These are phyloP conservation scores for Mycteria americana DNA, from an alignment of 2,797 vertebrate genomes.

Conservation along the genomic window DNA sequence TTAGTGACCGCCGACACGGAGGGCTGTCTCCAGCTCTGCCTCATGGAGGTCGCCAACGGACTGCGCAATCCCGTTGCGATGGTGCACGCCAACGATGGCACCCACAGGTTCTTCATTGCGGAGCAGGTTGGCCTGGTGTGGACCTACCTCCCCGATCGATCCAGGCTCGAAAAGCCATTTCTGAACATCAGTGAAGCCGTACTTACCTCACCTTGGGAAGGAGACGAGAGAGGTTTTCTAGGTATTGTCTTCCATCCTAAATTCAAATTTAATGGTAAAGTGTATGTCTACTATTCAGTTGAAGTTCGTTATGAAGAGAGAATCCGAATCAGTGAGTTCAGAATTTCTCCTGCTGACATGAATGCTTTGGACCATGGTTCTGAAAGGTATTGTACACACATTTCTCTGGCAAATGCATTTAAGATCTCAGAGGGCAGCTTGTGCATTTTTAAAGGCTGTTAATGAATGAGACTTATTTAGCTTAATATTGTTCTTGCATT, in stretches of 20 bases:
- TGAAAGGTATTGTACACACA: constrained; percentile 82
- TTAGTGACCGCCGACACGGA: constrained; percentile 77
- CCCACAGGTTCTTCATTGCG: constrained; percentile 91
- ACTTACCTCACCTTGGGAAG: constrained; percentile 94
- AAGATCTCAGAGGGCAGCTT: neutral
- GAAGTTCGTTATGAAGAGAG: constrained; percentile 85
- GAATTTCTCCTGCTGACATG: constrained; percentile 83
- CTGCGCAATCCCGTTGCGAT: constrained; percentile 91
- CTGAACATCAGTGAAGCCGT: constrained; percentile 88
- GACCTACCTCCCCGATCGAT: constrained; percentile 86
- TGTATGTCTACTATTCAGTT: constrained; percentile 94
- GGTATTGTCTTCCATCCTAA: constrained; percentile 89
- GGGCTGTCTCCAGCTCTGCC: constrained; percentile 92
- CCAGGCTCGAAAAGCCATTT: constrained; percentile 86
- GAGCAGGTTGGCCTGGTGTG: constrained; percentile 96
- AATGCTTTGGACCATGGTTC: constrained; percentile 90
- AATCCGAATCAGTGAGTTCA: constrained; percentile 96
- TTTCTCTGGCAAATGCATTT: constrained; percentile 31
- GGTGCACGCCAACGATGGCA: constrained; percentile 91
- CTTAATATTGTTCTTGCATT: neutral
- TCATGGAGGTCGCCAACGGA: constrained; percentile 88
- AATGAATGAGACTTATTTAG: neutral
- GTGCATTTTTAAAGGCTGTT: neutral
- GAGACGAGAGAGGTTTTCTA: constrained; percentile 94
- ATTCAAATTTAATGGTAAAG: constrained; percentile 86